phyloP scores from a whole-genome alignment of 2,113 vertebrate genomes.

The Elaphurus davidianus region DNA sequence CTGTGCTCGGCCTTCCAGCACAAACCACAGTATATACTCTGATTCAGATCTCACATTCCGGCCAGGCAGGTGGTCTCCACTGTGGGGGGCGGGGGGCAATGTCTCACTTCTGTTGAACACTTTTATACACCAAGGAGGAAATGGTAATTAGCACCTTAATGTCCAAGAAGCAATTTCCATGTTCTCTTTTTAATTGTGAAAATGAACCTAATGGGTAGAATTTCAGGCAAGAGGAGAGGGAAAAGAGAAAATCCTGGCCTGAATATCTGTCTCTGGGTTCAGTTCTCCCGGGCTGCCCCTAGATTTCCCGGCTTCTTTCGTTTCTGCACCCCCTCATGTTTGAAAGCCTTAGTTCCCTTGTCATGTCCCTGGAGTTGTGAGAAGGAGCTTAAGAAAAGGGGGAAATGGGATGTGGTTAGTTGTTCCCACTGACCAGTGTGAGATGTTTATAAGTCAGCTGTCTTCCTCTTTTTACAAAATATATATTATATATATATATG shows the following conservation, averaged over 20 bases:
- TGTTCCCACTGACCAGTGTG: accelerated
- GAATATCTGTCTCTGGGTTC: neutral
- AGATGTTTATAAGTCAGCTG: neutral
- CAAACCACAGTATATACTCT: neutral
- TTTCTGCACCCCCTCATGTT: neutral
- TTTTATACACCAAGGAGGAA: neutral
- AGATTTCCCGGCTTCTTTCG: neutral
- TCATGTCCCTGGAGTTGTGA: neutral
- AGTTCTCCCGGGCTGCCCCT: neutral
- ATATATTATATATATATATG: neutral
- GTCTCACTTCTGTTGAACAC: neutral
- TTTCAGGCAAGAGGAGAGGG: neutral
- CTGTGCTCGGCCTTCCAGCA: neutral
- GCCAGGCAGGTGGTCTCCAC: neutral
- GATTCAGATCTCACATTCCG: neutral
- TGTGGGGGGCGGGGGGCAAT: neutral
- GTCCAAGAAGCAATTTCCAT: neutral
- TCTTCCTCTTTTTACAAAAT: neutral
- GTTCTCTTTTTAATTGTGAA: neutral
- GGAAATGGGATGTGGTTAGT: neutral
- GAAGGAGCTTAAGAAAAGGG: no score
- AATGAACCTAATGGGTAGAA: neutral
- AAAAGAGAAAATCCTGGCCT: neutral
- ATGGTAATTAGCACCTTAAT: neutral
- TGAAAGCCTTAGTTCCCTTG: neutral